Conservation (phyloP, 2,113 vertebrate genomes). For the Callionymus lyra region DNA sequence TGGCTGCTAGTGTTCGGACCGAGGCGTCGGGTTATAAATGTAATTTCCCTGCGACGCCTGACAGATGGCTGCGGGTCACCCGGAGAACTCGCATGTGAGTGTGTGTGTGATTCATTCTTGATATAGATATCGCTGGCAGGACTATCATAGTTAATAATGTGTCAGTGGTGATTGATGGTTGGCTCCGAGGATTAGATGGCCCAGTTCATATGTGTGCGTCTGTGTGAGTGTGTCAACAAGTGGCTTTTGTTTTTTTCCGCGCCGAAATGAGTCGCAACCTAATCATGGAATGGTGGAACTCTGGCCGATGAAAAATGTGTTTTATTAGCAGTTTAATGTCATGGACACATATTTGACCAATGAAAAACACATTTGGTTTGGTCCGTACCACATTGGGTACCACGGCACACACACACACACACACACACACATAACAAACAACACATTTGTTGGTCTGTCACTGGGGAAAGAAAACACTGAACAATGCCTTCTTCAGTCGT, state of each 20-base stretch:
- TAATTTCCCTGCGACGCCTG: constrained; percentile 3
- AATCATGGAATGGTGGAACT: constrained; percentile 9
- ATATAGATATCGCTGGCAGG: constrained; percentile 44
- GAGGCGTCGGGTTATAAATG: no score
- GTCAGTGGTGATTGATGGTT: constrained; percentile 61
- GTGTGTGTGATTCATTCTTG: constrained; percentile 27
- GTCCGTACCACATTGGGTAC: neutral
- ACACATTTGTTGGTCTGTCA: no score
- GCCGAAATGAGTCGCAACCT: neutral
- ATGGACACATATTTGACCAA: neutral
- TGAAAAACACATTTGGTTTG: neutral
- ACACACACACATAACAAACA: no score
- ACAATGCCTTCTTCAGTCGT: no score
- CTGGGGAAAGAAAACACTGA: no score
- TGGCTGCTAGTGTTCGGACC: no score
- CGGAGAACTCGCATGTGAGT: constrained; percentile 16
- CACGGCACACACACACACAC: neutral
- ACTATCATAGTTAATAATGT: constrained; percentile 60
- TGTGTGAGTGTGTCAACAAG: neutral
- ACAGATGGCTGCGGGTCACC: constrained; percentile 19
- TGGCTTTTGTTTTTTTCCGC: neutral
- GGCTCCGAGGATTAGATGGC: constrained; percentile 25
- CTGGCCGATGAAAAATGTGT: constrained; percentile 3
- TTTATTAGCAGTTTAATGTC: neutral
- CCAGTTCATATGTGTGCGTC: constrained; percentile 7